Evolutionary conservation across 2,888 invertebrate genomes (phyloP).

Genomic region (Limulus polyphemus): DNA sequence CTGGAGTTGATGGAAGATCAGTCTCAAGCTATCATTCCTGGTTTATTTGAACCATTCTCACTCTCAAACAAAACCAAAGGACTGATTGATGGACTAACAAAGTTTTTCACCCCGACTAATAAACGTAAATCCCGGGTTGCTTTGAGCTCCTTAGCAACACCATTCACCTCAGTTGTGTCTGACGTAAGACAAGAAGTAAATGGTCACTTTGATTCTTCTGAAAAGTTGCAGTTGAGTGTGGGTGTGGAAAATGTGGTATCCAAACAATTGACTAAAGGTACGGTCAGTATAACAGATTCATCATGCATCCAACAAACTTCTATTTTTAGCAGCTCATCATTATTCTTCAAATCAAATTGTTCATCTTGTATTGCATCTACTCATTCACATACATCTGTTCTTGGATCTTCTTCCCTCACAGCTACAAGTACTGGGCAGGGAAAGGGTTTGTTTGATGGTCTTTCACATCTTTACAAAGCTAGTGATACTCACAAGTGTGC

Average conservation of each 20-base stretch:
- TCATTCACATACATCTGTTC: conserved; percentile 1
- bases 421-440: conserved; percentile 32
- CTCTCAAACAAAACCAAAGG: conserved; percentile 16
- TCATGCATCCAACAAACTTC: no score
- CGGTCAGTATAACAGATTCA: no score
- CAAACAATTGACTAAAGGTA: no score
- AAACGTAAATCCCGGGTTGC: conserved; percentile 42
- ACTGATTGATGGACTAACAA: conserved; percentile 69
- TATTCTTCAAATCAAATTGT: no score
- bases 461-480: conserved; percentile 38
- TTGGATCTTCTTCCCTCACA: conserved; percentile 8
- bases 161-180: conserved; percentile 10
- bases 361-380: conserved; percentile 1
- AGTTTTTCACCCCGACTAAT: conserved; percentile 60
- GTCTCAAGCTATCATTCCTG: no score
- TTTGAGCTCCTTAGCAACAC: conserved; percentile 15
- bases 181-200: no score
- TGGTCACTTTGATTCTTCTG: no score
- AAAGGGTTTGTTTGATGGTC: conserved; percentile 39
- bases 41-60: background rate
- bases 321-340: no score
- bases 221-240: no score
- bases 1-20: no score
- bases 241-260: no score
- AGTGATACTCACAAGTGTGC: conserved; percentile 34